Conservation (phyloP, 2,888 invertebrate genomes). For the Drosophila birchii region DNA sequence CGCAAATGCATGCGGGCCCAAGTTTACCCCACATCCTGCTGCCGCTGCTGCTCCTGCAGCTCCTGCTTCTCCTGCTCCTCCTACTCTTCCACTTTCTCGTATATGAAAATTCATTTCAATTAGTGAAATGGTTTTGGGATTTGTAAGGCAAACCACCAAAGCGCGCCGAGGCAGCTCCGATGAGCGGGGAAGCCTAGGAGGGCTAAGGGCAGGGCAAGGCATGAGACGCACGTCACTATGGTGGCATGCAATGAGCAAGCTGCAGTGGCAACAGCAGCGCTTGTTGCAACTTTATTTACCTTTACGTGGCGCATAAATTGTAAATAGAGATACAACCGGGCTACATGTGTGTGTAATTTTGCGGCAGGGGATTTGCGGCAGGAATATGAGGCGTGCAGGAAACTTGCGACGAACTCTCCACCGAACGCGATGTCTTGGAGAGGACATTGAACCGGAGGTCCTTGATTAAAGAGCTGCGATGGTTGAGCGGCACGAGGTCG, state of each 20-base stretch:
- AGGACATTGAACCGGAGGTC: conserved; percentile 37
- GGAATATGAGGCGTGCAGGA: conserved; percentile 37
- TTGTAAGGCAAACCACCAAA: conserved; percentile 67
- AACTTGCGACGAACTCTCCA: conserved; percentile 23
- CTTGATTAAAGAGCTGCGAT: conserved; percentile 8
- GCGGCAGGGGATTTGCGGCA: conserved; percentile 38
- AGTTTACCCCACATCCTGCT: conserved; percentile 36
- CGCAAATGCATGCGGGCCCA: conserved; percentile 26
- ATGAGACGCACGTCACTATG: conserved; percentile 34
- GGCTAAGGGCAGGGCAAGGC: conserved; percentile 1
- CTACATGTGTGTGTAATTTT: conserved; percentile 26
- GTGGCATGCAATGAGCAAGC: conserved; percentile 42
- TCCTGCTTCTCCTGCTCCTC: conserved; percentile 9
- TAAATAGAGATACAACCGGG: conserved; percentile 65
- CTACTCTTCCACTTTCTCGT: conserved; percentile 24
- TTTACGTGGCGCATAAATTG: conserved; percentile 68
- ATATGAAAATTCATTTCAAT: conserved; percentile 82
- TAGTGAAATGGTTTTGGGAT: conserved; percentile 82
- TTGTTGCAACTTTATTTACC: conserved; percentile 74
- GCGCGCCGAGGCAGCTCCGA: conserved; percentile 27
- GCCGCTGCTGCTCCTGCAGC: conserved; percentile 14
- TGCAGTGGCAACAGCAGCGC: conserved; percentile 23
- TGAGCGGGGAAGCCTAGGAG: conserved; percentile 12
- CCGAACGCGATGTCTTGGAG: conserved; percentile 15
- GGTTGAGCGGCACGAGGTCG: not conserved